These are phyloP conservation scores for Metallyticus violacea DNA, from an alignment of 2,888 invertebrate genomes.

Conservation along the genomic window DNA sequence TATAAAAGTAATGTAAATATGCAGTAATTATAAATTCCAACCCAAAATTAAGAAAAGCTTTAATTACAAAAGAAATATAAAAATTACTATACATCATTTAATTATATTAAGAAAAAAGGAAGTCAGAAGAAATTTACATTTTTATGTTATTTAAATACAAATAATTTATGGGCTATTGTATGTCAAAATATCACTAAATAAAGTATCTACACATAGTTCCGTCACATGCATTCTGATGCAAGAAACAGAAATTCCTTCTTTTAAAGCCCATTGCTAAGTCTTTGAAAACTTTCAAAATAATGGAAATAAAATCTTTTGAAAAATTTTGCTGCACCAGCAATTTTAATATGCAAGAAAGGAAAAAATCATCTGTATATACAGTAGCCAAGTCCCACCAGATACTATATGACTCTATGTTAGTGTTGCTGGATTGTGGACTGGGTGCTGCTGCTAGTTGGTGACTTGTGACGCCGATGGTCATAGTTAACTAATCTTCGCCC, in stretches of 20 bases:
- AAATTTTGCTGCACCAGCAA: no score
- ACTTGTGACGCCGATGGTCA: constrained; percentile 71
- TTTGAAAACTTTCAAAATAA: no score
- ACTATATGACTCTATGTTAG: neutral
- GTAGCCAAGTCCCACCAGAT: neutral
- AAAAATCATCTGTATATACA: neutral
- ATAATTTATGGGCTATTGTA: neutral
- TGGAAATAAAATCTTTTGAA: no score
- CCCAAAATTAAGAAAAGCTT: neutral
- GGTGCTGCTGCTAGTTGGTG: neutral
- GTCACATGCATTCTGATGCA: neutral
- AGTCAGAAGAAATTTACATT: neutral
- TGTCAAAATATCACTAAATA: no score
- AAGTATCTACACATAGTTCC: neutral
- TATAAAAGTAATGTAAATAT: no score
- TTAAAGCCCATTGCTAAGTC: no score
- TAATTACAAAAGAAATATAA: neutral
- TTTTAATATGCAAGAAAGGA: neutral
- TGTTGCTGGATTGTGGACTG: constrained; percentile 6
- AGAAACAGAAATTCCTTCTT: no score
- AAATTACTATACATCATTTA: neutral
- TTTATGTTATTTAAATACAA: neutral
- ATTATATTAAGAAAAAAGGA: neutral
- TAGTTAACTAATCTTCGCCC: constrained; percentile 96
- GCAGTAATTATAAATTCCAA: neutral